Base-by-base conservation (phyloP, 92 coral and sea anemone species). In the Isaurus tuberculatus region DNA sequence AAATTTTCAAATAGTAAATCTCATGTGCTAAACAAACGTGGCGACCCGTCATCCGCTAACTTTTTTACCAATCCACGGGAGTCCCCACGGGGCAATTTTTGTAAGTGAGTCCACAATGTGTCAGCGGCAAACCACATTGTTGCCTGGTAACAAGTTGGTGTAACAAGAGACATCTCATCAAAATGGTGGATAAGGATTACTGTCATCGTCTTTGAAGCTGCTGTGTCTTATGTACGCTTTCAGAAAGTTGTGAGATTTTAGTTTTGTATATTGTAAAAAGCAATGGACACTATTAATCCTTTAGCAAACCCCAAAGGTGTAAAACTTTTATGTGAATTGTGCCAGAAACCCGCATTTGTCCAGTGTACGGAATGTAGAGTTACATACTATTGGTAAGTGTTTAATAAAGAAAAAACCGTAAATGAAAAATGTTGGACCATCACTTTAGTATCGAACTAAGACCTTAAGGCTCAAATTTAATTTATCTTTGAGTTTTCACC, bases 321-420 rank as follows among this genome's bases (percentile, higher is more conserved):
- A 28, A 96, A 96, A 79, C 91, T 96, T 27, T 84, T 90, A 58
- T 96, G 99, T 82, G 99, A 96, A 36, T 83, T 96, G 60, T 96
- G 99, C 22, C 98, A 94, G 86, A 96, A 96, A 79, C 99, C 99
- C 30, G 99, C 99, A 22, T 96, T 96, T 85, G 97, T 88, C 27
- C 99, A 94, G 77, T 94, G 99, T 78, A 94, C 92, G 11, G 93
- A 92, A 32, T 96, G 99, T 36, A 80, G 99, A 85, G 99, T 96
- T 42, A 96, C 99, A 3, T 94, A 94, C 80, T 96, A 96, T 72
- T 96, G 99, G 99, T 96, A 78, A 90, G 96, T 75, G 26, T 28
- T 13, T 27, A 22, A 22, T 55, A 20, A 8, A 55, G 2, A 9
- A 19, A 2, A 5, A 4, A 2, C 27, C 7, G 63, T 20, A 55